phyloP scores from a whole-genome alignment of 2,888 invertebrate species.

The Aphodius sticticus region DNA sequence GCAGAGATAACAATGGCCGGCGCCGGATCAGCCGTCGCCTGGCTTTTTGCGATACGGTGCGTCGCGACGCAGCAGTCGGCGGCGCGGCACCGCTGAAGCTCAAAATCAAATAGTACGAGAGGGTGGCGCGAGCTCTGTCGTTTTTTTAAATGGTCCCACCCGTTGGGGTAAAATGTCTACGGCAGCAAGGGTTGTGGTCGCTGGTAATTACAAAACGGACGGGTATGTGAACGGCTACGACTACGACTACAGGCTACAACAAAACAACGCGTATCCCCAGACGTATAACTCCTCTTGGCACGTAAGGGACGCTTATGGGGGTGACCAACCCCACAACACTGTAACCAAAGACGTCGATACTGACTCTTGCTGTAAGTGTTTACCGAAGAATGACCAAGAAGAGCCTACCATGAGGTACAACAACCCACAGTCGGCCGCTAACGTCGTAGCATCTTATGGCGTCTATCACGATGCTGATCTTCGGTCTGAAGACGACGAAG shows the following conservation, averaged over 20 bases:
- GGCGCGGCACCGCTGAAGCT: conserved; percentile 7
- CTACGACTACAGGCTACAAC: conserved; percentile 42
- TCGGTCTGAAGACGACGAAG: conserved; percentile 52
- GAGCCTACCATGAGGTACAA: conserved; percentile 45
- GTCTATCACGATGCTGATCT: conserved; percentile 56
- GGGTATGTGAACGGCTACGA: conserved; percentile 39
- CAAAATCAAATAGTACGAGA: conserved; percentile 11
- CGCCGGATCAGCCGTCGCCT: conserved; percentile 21
- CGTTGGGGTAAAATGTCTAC: background rate
- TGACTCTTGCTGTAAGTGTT: conserved; percentile 41
- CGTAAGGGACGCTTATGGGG: conserved; percentile 46
- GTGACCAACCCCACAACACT: conserved; percentile 21
- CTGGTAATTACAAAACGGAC: conserved; percentile 11
- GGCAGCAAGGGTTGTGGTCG: conserved; percentile 5
- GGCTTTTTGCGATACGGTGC: conserved; percentile 17
- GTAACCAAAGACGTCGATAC: conserved; percentile 36
- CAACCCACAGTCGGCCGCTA: conserved; percentile 52
- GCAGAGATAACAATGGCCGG: conserved; percentile 22
- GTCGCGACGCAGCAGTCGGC: conserved; percentile 15
- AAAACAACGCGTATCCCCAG: conserved; percentile 42
- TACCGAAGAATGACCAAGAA: conserved; percentile 39
- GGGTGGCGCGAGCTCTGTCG: conserved; percentile 7
- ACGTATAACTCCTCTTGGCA: conserved; percentile 55
- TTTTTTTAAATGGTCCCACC: background rate
- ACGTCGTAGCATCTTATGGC: conserved; percentile 60